These are phyloP conservation scores for Eurois occulta DNA, from an alignment of 2,888 invertebrate species.

Conservation along the genomic window DNA sequence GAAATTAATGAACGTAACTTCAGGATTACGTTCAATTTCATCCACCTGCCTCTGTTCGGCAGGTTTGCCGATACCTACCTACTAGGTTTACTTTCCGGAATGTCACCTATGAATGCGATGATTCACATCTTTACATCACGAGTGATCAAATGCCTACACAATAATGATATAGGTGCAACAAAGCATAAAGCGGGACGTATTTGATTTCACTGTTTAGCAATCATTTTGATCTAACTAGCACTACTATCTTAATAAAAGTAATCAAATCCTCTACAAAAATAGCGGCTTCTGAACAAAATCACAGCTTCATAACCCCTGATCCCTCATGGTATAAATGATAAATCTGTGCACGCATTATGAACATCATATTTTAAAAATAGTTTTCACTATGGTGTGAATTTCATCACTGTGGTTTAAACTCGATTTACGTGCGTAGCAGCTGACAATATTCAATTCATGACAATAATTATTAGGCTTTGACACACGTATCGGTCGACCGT, in stretches of 20 bases:
- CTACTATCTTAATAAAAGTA: neutral
- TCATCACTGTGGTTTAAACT: conserved; percentile 9
- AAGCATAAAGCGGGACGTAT: neutral
- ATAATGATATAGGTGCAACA: neutral
- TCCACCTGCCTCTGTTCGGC: neutral
- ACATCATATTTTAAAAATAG: conserved; percentile 3
- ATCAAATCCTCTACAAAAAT: neutral
- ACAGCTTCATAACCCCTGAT: neutral
- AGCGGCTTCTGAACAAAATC: neutral
- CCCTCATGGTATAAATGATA: neutral
- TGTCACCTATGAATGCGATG: neutral
- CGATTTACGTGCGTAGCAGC: neutral
- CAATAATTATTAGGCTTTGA: conserved; percentile 21
- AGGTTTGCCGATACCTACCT: neutral
- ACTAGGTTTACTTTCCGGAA: conserved; percentile 1
- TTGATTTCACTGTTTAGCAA: neutral
- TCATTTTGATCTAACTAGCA: neutral
- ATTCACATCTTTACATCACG: neutral
- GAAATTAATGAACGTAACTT: conserved; percentile 18
- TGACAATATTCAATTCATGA: conserved; percentile 26
- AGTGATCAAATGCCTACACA: neutral
- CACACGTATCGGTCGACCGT: neutral
- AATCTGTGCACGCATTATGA: neutral
- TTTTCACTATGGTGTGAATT: neutral
- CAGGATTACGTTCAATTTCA: no score